Percentiles rank a stretch among this genome's conserved stretches.
These are phyloP conservation scores for Scaptodrosophila lebanonensis DNA, from an alignment of 1,140 invertebrate genomes.

Conservation along the genomic window DNA sequence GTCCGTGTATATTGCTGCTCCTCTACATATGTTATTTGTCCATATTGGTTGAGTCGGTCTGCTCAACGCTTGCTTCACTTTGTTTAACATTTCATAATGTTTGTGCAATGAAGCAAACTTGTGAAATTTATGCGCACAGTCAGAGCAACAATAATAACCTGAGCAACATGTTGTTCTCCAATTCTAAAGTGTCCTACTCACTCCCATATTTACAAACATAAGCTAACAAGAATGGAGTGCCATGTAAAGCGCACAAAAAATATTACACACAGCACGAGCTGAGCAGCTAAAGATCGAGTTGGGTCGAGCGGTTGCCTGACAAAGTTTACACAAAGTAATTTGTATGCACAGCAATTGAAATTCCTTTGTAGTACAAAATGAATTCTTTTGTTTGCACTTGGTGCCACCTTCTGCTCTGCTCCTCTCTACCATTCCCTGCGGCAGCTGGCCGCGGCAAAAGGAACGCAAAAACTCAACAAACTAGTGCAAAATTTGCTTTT, in stretches of 20 bases:
- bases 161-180: conserved; percentile 33
- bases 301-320: conserved; percentile 35
- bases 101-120: conserved; percentile 19
- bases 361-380: conserved; percentile 60
- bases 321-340: conserved; percentile 67
- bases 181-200: not conserved
- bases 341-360: conserved; percentile 68
- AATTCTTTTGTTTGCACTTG: conserved; percentile 63
- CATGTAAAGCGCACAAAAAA: not conserved
- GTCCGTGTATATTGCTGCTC: not conserved
- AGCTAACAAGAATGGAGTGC: not conserved
- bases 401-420: conserved; percentile 4
- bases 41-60: conserved; percentile 9
- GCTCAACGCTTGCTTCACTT: not conserved
- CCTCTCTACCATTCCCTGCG: too few species aligned
- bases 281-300: conserved; percentile 26
- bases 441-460: conserved; percentile 5
- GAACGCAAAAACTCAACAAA: conserved; percentile 43
- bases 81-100: conserved; percentile 3
- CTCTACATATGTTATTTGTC: conserved; percentile 41
- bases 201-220: too few species aligned
- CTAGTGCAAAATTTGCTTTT: conserved; percentile 53
- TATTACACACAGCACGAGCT: not conserved
- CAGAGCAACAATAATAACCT: conserved; percentile 8
- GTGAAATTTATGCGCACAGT: conserved; percentile 37